phyloP scores from a whole-genome alignment of 2,888 invertebrate genomes.

The Andricus quercusramuli region DNA sequence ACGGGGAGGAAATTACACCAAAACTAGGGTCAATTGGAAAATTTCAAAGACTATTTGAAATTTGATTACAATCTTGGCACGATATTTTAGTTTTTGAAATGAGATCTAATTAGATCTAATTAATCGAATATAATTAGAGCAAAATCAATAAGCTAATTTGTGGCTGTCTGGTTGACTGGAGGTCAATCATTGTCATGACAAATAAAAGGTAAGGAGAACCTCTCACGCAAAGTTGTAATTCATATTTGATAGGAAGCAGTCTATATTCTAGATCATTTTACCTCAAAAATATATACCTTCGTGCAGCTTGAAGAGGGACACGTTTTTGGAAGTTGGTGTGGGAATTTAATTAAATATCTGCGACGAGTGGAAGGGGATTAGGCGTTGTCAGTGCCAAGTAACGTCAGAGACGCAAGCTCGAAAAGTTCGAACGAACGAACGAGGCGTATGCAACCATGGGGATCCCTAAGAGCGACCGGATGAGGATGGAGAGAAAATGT shows the following conservation, averaged over 20 bases:
- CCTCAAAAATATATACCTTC: background rate
- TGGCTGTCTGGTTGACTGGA: background rate
- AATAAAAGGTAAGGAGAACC: background rate
- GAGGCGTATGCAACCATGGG: constrained; percentile 48
- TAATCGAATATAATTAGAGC: too few species aligned
- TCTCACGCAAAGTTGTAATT: background rate
- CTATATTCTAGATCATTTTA: background rate
- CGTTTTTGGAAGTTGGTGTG: constrained; percentile 40
- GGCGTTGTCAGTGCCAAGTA: constrained; percentile 60
- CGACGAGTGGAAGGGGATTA: constrained; percentile 38
- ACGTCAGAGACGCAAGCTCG: constrained; percentile 56
- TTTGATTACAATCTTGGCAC: background rate
- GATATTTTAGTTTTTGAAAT: too few species aligned
- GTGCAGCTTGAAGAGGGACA: background rate
- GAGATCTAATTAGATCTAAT: too few species aligned
- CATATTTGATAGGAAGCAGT: background rate
- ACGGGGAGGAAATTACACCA: constrained; percentile 10
- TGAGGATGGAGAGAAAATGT: constrained; percentile 42
- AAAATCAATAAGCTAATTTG: background rate
- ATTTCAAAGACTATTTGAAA: background rate
- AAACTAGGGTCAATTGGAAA: constrained; percentile 3
- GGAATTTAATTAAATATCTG: constrained; percentile 73
- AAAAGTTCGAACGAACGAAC: constrained; percentile 58
- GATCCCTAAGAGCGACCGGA: constrained; percentile 27
- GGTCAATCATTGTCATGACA: background rate